A percentile compares a stretch with the other conserved stretches of the same genome.
phyloP scores from a whole-genome alignment of 1,140 invertebrate genomes.

The Drosophila grimshawi region DNA sequence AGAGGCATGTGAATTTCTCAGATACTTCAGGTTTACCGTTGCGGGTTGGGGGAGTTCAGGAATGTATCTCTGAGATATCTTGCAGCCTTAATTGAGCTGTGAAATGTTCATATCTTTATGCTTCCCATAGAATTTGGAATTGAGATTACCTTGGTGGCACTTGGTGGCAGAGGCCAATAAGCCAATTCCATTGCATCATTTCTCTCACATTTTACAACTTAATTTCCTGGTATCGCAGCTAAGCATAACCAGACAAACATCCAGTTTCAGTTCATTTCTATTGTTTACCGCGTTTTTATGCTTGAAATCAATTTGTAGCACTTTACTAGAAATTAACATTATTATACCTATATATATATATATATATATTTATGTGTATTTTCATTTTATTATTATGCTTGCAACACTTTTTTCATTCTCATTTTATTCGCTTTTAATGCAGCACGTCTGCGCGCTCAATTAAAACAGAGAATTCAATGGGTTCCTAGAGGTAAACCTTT shows the following conservation, averaged over 20 bases:
- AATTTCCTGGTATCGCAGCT: slow-evolving; percentile 18
- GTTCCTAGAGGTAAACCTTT: slow-evolving; percentile 18
- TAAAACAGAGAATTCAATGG: slow-evolving; percentile 54
- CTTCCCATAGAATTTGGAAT: slow-evolving; percentile 11
- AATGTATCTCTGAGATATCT: slow-evolving; percentile 3
- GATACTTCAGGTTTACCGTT: slow-evolving; percentile 32
- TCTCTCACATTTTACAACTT: slow-evolving; percentile 35
- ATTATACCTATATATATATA: slow-evolving; percentile 45
- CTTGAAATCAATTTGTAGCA: slow-evolving; percentile 77
- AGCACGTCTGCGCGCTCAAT: slow-evolving; percentile 69
- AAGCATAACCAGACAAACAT: not conserved
- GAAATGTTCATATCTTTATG: slow-evolving; percentile 36
- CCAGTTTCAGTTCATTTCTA: not conserved
- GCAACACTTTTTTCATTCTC: slow-evolving; percentile 38
- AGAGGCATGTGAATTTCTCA: slow-evolving; percentile 24
- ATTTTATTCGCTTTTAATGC: slow-evolving; percentile 52
- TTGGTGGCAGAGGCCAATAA: not conserved
- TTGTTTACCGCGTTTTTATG: slow-evolving; percentile 34
- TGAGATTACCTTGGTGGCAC: slow-evolving; percentile 44
- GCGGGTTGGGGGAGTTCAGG: not conserved
- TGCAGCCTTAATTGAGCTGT: slow-evolving; percentile 31
- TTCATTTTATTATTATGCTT: slow-evolving; percentile 51
- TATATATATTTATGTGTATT: slow-evolving; percentile 20
- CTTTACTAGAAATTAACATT: slow-evolving; percentile 74
- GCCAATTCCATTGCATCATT: not conserved